A percentile compares a stretch with the other conserved stretches of the same genome.
phyloP scores from a whole-genome alignment of 2,888 invertebrate species.

The Lampropteryx suffumata region DNA sequence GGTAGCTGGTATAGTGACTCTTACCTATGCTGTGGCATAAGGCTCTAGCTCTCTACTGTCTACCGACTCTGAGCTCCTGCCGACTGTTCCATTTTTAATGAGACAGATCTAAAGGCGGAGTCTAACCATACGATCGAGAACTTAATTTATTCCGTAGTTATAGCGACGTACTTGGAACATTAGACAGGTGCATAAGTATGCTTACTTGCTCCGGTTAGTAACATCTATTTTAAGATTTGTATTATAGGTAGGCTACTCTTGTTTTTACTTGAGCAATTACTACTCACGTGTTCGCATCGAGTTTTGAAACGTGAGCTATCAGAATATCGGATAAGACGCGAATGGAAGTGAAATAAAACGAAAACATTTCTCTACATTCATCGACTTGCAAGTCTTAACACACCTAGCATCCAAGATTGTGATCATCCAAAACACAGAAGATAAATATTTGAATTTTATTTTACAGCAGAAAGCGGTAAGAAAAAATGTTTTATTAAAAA shows the following conservation, averaged over 20 bases:
- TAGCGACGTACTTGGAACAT: not conserved
- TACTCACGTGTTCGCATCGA: constrained; percentile 21
- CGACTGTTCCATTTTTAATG: constrained; percentile 16
- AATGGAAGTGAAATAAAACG: constrained; percentile 15
- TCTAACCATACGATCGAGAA: constrained; percentile 2
- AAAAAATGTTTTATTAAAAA: too few relatives aligned
- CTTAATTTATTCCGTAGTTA: constrained; percentile 8
- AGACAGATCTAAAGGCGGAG: constrained; percentile 10
- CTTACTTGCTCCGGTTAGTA: constrained; percentile 12
- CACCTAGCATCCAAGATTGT: not conserved
- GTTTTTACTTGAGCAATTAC: constrained; percentile 20
- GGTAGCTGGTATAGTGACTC: not conserved
- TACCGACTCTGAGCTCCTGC: constrained; percentile 4
- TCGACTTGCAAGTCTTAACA: not conserved
- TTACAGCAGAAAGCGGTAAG: too few relatives aligned
- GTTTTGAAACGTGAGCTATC: constrained; percentile 26
- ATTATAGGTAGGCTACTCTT: constrained; percentile 10
- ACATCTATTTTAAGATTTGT: constrained; percentile 14
- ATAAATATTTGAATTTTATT: too few relatives aligned
- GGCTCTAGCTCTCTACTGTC: constrained; percentile 1
- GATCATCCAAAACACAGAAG: too few relatives aligned
- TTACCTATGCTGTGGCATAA: constrained; percentile 5
- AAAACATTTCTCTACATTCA: constrained; percentile 16
- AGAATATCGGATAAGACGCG: constrained; percentile 25
- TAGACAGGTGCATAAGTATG: constrained; percentile 15